Evolutionary conservation across 2,797 vertebrate species (phyloP).

Genomic region (Crenuchus spilurus): DNA sequence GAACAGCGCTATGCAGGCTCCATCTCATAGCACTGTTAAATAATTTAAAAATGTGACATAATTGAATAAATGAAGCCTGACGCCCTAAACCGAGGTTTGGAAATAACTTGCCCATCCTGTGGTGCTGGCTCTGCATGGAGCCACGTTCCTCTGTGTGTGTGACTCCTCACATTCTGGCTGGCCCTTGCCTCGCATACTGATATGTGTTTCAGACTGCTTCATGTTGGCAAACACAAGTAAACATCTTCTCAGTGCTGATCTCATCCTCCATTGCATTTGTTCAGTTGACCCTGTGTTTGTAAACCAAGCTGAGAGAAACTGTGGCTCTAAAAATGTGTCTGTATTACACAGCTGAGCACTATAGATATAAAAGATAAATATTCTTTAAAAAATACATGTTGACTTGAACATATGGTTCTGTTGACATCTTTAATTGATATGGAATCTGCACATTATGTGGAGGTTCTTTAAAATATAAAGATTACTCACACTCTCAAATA

Average conservation of each 20-base stretch:
- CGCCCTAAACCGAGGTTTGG: constrained; percentile 6
- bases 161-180: constrained; percentile 5
- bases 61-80: constrained; percentile 23
- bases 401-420: too few relatives aligned
- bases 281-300: background rate
- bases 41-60: constrained; percentile 15
- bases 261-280: background rate
- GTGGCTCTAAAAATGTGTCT: background rate
- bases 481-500: too few relatives aligned
- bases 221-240: constrained; percentile 8
- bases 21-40: constrained; percentile 8
- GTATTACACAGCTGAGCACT: background rate
- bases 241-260: background rate
- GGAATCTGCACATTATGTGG: too few relatives aligned
- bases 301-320: background rate
- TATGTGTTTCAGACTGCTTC: constrained; percentile 7
- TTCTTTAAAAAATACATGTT: too few relatives aligned
- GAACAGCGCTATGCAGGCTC: background rate
- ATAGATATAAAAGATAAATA: too few relatives aligned
- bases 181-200: background rate
- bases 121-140: background rate
- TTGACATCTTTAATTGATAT: too few relatives aligned
- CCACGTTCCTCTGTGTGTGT: background rate
- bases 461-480: too few relatives aligned
- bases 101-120: background rate